Evolutionary conservation across 1,140 invertebrate species (phyloP), one percentile per base, ranked within the genome.

Genomic region (Steinernema feltiae): DNA sequence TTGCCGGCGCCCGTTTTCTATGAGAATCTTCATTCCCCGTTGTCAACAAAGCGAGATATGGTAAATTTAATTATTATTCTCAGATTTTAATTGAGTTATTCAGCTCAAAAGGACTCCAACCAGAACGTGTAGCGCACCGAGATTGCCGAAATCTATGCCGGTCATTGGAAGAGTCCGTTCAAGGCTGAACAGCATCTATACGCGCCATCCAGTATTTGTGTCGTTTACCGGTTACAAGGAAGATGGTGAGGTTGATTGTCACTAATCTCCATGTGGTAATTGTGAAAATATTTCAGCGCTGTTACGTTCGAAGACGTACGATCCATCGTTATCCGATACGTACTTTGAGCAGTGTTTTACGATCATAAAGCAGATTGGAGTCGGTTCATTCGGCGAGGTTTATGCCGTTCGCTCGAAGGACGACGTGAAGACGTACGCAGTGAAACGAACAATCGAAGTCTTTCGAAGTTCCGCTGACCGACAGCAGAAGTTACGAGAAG

Each of bases 361-460:
- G 32, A 88, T 90, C 32, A 84, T 90, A 46, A 86, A 87, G 27
- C 89, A 89, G 80, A 88, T 92, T 48, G 92, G 92, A 31, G 89
- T 90, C 82, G 92, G 92, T 17, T 92, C 91, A 1, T 92, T 92
- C 88, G 92, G 92, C 53, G 90, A 91, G 82, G 92, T 92, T 77
- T 30, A 29, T 18, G 1, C 41, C 21, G 91, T 90, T 0, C 87
- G 87, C 75, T 90, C 89, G 80, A 90, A 89, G 77, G 90, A 91
- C 80, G 91, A 92, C 88, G 89, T 89, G 0, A 87, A 88, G 48
- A 86, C 88, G 32, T 93, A 92, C 88, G 92, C 92, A 12, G 88
- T 92, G 0, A 92, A 92, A 86, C 89, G 89, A 86, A 91, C 89
- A 31, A 88, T 89, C 70, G 89, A 89, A 78, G 87, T 87, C 80